A percentile compares a stretch with the other conserved stretches of the same genome.
These are phyloP conservation scores for Griposia aprilina DNA, from an alignment of 2,888 invertebrate species.

Conservation along the genomic window DNA sequence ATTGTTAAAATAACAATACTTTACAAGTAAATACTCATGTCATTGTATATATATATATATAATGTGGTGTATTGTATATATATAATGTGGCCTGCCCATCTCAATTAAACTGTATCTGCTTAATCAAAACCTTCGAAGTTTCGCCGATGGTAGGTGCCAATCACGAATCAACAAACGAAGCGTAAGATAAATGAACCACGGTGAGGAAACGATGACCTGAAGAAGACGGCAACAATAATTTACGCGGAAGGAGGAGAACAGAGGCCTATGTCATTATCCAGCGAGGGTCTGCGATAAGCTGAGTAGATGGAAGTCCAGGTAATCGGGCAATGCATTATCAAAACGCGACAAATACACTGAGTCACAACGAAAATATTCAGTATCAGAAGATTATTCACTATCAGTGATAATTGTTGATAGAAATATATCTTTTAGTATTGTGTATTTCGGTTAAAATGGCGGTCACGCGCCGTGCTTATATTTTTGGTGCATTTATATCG, in stretches of 20 bases:
- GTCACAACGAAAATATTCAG: slow-evolving; percentile 43
- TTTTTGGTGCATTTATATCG: slow-evolving; percentile 83
- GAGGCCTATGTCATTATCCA: slow-evolving; percentile 5
- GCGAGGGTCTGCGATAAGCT: not conserved
- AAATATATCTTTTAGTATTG: slow-evolving; percentile 56
- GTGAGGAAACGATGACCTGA: not conserved
- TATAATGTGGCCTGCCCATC: too few species aligned
- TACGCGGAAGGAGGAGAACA: not conserved
- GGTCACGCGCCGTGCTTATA: slow-evolving; percentile 84
- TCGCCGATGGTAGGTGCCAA: too few species aligned
- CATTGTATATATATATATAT: too few species aligned
- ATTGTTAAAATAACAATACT: too few species aligned
- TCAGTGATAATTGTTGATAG: slow-evolving; percentile 66
- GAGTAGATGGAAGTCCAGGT: slow-evolving; percentile 3
- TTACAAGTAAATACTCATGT: too few species aligned
- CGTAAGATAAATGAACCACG: not conserved
- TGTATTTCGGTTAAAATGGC: slow-evolving; percentile 78
- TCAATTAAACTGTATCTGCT: too few species aligned
- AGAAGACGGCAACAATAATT: not conserved
- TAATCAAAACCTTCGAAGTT: too few species aligned
- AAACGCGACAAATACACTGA: slow-evolving; percentile 32
- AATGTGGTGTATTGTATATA: too few species aligned
- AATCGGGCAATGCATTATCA: slow-evolving; percentile 51
- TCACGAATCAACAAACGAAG: not conserved
- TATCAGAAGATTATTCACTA: slow-evolving; percentile 62